These are phyloP conservation scores for Acromyrmex echinatior DNA, from an alignment of 1,140 invertebrate species.

Conservation along the genomic window DNA sequence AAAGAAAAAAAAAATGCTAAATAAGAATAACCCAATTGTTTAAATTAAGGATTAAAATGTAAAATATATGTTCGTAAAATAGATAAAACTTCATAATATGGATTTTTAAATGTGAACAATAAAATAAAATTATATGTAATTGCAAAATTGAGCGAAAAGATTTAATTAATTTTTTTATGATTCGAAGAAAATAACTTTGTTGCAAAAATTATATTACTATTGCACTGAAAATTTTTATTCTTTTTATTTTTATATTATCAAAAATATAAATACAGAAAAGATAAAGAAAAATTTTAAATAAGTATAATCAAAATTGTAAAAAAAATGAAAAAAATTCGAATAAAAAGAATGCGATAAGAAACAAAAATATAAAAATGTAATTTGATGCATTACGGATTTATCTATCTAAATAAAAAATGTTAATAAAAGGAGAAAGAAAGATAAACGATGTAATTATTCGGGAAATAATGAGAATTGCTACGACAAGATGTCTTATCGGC, in stretches of 20 bases:
- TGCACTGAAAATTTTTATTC: not conserved
- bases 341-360: not conserved
- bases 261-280: not conserved
- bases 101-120: not conserved
- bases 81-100: not conserved
- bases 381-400: not conserved
- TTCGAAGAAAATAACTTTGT: not conserved
- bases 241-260: not conserved
- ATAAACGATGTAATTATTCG: constrained; percentile 5
- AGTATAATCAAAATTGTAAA: not conserved
- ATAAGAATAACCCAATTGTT: no score
- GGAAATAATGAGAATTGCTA: constrained; percentile 32
- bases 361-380: not conserved
- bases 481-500: constrained; percentile 17
- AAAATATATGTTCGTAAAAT: not conserved
- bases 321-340: not conserved
- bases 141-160: not conserved
- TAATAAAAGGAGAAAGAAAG: not conserved
- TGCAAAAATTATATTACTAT: not conserved
- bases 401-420: not conserved
- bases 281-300: not conserved
- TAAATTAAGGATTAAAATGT: not conserved
- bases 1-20: no score
- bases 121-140: constrained; percentile 11
- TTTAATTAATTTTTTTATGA: not conserved